Percentiles rank a stretch among this genome's conserved stretches.
Conservation (phyloP, 2,888 invertebrate genomes). For the Ornithoptera priamus region DNA sequence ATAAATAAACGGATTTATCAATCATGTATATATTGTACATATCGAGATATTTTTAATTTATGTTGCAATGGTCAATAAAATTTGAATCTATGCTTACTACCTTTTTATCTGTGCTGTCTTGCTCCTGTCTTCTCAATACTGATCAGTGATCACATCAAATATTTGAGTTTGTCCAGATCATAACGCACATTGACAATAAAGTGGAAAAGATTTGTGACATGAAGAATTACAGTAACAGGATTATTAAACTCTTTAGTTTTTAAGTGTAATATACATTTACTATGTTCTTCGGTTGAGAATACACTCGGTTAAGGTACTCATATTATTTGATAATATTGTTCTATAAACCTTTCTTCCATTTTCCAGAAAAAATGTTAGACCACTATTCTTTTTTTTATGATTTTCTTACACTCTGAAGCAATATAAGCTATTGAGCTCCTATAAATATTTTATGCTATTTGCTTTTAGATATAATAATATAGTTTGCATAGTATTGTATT, state of each 20-base stretch:
- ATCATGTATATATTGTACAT: not conserved
- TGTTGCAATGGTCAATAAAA: constrained; percentile 3
- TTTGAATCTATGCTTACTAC: not conserved
- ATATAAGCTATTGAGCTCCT: too few relatives aligned
- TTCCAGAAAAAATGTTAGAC: constrained; percentile 5
- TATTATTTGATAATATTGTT: constrained; percentile 9
- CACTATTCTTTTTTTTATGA: constrained; percentile 1
- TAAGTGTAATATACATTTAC: constrained; percentile 9
- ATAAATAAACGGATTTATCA: not conserved
- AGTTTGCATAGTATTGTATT: too few relatives aligned
- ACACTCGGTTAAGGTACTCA: constrained; percentile 16
- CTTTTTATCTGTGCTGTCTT: constrained; percentile 7
- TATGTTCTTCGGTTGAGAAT: constrained; percentile 15
- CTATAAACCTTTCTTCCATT: constrained; percentile 6
- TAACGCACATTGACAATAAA: constrained; percentile 28
- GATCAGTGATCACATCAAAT: constrained; percentile 16
- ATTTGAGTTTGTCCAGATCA: not conserved
- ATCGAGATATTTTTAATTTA: not conserved
- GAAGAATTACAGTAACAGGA: constrained; percentile 8
- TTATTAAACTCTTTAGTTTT: constrained; percentile 7
- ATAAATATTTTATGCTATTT: too few relatives aligned
- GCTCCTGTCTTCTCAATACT: constrained; percentile 13
- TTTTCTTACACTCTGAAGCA: not conserved
- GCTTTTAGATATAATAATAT: too few relatives aligned
- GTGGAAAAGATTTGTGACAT: constrained; percentile 15